A percentile compares a stretch with the other conserved stretches of the same genome.
Evolutionary conservation across 2,888 invertebrate genomes (phyloP).

Genomic region (Lithosia quadra): DNA sequence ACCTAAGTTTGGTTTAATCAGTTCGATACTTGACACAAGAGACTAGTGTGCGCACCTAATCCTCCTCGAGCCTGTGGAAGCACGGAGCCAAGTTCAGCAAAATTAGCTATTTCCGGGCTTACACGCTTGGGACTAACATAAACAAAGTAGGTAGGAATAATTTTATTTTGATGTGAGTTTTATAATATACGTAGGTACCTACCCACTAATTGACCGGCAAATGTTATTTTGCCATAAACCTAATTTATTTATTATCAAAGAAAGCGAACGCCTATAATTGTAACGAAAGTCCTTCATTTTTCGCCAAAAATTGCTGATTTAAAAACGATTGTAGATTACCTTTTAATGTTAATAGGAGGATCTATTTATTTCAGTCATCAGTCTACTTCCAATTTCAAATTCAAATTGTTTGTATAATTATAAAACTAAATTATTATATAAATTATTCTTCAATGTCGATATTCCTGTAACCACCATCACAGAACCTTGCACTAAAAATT

Average conservation of each 20-base stretch:
- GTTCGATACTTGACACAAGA: slow-evolving; percentile 44
- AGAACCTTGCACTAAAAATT: not conserved
- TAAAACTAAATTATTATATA: not conserved
- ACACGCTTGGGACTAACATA: not conserved
- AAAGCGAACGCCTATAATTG: too few species aligned
- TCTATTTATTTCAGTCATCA: too few species aligned
- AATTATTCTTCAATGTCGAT: not conserved
- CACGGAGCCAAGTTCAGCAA: slow-evolving; percentile 53
- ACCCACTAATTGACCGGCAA: too few species aligned
- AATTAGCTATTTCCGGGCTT: slow-evolving; percentile 27
- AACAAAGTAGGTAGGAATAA: not conserved
- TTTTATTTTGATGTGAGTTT: not conserved
- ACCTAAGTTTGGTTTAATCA: slow-evolving; percentile 47
- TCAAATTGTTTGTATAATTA: not conserved
- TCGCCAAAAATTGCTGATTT: too few species aligned
- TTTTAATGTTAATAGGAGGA: too few species aligned
- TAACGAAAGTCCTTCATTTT: too few species aligned
- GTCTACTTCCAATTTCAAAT: not conserved
- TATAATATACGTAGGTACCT: not conserved
- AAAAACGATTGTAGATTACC: too few species aligned
- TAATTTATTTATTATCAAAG: too few species aligned
- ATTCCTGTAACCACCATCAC: not conserved
- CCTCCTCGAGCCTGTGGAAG: slow-evolving; percentile 54
- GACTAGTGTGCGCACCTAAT: slow-evolving; percentile 55
- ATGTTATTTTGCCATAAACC: too few species aligned